These are phyloP conservation scores for Bicyclus anynana DNA, from an alignment of 1,140 invertebrate species.

Conservation along the genomic window DNA sequence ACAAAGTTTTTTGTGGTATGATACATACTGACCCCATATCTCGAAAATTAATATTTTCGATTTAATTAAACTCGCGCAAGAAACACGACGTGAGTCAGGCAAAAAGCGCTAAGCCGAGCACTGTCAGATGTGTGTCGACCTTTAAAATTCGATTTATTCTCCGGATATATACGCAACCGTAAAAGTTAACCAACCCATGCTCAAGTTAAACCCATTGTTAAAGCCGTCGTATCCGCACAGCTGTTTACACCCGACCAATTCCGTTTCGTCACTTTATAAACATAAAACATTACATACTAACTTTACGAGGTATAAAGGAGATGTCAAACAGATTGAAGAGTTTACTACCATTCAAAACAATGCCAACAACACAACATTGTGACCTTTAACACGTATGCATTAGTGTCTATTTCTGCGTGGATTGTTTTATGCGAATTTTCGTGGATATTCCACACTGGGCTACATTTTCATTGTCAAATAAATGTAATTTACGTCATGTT, in stretches of 20 bases:
- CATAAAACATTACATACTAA: slow-evolving; percentile 21
- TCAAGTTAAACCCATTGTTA: not conserved
- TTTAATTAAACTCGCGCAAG: no score
- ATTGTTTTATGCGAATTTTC: slow-evolving; percentile 10
- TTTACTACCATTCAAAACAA: slow-evolving; percentile 16
- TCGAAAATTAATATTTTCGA: no score
- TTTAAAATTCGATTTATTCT: not conserved
- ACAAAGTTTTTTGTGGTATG: no score
- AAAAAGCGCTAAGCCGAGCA: no score
- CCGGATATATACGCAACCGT: not conserved
- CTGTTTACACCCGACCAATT: not conserved
- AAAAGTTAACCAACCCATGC: no score
- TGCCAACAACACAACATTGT: slow-evolving; percentile 6
- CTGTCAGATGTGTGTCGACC: no score
- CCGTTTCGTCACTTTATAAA: slow-evolving; percentile 19
- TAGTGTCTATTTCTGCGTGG: slow-evolving; percentile 12
- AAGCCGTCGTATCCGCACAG: not conserved
- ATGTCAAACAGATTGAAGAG: slow-evolving; percentile 24
- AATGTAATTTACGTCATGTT: slow-evolving; percentile 34
- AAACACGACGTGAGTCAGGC: no score
- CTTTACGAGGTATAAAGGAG: slow-evolving; percentile 16
- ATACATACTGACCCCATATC: no score
- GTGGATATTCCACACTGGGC: slow-evolving; percentile 15
- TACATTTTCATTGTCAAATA: slow-evolving; percentile 33
- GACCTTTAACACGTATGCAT: slow-evolving; percentile 7